Evolutionary conservation across 1,140 invertebrate genomes (phyloP), one percentile per base, ranked within the genome.

Genomic region (Panagrolaimus sp.): DNA sequence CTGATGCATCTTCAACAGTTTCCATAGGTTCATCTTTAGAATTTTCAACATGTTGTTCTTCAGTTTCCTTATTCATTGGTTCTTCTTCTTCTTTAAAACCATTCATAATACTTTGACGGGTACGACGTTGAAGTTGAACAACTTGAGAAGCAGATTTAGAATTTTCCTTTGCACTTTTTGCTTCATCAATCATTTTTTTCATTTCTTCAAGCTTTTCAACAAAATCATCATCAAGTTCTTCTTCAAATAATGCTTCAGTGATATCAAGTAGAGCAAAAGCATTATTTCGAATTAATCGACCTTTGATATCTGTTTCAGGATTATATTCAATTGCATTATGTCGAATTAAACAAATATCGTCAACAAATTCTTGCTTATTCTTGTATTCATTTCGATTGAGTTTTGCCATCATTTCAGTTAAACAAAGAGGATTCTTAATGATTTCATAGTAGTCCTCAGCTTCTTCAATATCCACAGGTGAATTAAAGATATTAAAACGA

Each of bases 391-490:
- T 90, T 82, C 90, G 87, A 84, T 95, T 92, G 63, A 95, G 91
- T 85, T 94, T 94, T 0, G 89, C 89, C 91, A 94, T 93, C 90
- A 95, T 94, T 0, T 91, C 91, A 83, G 92, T 91, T 65, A 96
- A 85, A 82, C 94, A 91, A 91, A 96, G 94, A 0, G 91, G 91
- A 73, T 89, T 86, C 75, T 91, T 89, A 65, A 96, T 90, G 65
- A 94, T 91, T 32, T 90, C 87, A 70, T 90, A 88, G 83, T 95
- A 96, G 85, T 96, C 93, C 58, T 91, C 90, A 43, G 92, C 92
- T 86, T 93, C 91, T 79, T 91, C 89, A 3, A 88, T 87, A 82
- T 94, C 91, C 0, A 95, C 93, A 44, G 92, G 92, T 82, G 92
- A 91, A 1, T 90, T 90, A 83, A 95, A 95, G 85, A 91, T 90